Conservation (phyloP, 1,140 invertebrate genomes). For the Drosophila guanche region DNA sequence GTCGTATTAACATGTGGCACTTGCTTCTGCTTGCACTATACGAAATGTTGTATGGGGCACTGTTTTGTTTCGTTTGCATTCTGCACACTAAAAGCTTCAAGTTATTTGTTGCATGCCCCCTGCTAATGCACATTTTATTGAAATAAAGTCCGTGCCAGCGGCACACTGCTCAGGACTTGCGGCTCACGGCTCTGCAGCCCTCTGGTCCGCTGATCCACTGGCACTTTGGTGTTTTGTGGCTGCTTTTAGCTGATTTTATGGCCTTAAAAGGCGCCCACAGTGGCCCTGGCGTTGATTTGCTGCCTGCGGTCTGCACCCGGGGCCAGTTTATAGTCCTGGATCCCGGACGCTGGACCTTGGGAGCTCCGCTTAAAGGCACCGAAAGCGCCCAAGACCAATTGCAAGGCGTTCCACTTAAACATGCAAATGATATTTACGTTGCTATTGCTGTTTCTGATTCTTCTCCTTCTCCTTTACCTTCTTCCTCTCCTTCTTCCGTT, state of each 20-base stretch:
- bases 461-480: background rate
- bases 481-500: background rate
- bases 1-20: conserved; percentile 60
- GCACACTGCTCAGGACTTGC: conserved; percentile 15
- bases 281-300: conserved; percentile 71
- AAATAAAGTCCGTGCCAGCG: conserved; percentile 76
- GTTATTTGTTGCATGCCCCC: conserved; percentile 75
- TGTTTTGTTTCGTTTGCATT: conserved; percentile 55
- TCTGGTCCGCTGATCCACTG: conserved; percentile 43
- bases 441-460: conserved; percentile 3
- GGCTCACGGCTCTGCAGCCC: conserved; percentile 5
- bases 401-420: conserved; percentile 68
- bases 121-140: conserved; percentile 81
- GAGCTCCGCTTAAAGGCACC: conserved; percentile 51
- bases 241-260: conserved; percentile 81
- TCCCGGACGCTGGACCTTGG: conserved; percentile 2
- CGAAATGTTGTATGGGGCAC: conserved; percentile 15
- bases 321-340: conserved; percentile 68
- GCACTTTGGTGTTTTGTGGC: conserved; percentile 78
- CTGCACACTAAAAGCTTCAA: conserved; percentile 72
- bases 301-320: conserved; percentile 63
- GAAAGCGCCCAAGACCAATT: conserved; percentile 23
- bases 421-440: conserved; percentile 79
- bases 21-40: conserved; percentile 4
- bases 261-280: conserved; percentile 67